These are phyloP conservation scores for Limenitis camilla DNA, from an alignment of 2,888 invertebrate species.

Conservation along the genomic window DNA sequence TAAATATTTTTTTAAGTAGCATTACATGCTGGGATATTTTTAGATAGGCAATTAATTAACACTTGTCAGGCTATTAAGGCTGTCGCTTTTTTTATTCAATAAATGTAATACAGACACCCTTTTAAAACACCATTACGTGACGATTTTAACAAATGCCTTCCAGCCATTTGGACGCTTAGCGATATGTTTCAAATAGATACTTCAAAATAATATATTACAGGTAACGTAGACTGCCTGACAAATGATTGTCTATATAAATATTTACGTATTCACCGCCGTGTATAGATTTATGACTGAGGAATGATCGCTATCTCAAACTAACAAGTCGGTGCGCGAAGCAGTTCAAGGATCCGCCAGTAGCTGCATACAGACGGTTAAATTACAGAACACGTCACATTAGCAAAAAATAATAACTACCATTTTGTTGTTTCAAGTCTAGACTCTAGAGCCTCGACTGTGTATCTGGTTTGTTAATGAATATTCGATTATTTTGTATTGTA, in stretches of 20 bases:
- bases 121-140: constrained; percentile 1
- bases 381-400: not conserved
- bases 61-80: too few species aligned
- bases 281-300: constrained; percentile 12
- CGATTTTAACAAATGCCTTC: not conserved
- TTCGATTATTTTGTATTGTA: too few species aligned
- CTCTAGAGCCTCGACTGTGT: too few species aligned
- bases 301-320: constrained; percentile 14
- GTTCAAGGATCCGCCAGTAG: constrained; percentile 9
- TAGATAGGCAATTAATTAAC: too few species aligned
- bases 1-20: too few species aligned
- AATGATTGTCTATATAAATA: not conserved
- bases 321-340: constrained; percentile 3
- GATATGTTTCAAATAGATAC: not conserved
- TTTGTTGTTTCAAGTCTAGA: too few species aligned
- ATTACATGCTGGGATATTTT: too few species aligned
- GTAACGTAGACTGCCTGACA: not conserved
- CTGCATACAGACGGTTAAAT: constrained; percentile 1
- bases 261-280: constrained; percentile 11
- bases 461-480: too few species aligned
- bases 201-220: not conserved
- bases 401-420: too few species aligned
- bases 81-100: not conserved
- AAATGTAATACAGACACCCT: not conserved
- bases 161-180: not conserved